Evolutionary conservation across 1,140 invertebrate genomes (phyloP).

Genomic region (Ericerus pela): DNA sequence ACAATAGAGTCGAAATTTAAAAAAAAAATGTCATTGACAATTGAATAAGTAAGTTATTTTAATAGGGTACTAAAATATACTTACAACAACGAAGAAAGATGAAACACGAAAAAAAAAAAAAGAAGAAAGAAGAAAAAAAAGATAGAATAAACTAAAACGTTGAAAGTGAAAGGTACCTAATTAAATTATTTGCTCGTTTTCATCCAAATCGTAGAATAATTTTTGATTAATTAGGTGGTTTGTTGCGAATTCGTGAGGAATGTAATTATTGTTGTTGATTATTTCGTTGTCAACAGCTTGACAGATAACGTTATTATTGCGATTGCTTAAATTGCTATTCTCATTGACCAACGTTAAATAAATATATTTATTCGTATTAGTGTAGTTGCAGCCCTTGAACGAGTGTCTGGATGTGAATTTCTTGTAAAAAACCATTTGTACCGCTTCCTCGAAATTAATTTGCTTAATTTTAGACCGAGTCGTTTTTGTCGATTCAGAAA

Average conservation of each 20-base stretch:
- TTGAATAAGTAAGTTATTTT: no score
- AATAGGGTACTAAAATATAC: no score
- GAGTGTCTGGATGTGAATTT: not conserved
- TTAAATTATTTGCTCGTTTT: slow-evolving; percentile 5
- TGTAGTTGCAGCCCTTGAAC: not conserved
- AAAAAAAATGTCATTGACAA: no score
- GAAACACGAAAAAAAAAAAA: no score
- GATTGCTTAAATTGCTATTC: not conserved
- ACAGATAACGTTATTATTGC: slow-evolving; percentile 1
- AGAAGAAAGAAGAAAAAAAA: no score
- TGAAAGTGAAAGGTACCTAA: no score
- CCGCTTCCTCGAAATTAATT: not conserved
- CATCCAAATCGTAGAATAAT: not conserved
- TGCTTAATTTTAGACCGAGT: not conserved
- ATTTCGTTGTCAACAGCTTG: not conserved
- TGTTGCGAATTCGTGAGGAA: not conserved
- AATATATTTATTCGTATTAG: slow-evolving; percentile 7
- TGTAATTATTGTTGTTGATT: not conserved
- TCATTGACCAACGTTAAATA: slow-evolving; percentile 4
- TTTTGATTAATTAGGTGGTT: not conserved
- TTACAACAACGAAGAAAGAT: no score
- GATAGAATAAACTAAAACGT: no score
- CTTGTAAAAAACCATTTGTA: slow-evolving; percentile 3
- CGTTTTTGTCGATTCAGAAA: not conserved
- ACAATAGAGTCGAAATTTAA: no score